These are phyloP conservation scores for Tillus elongatus DNA, from an alignment of 2,888 invertebrate genomes.

Conservation along the genomic window DNA sequence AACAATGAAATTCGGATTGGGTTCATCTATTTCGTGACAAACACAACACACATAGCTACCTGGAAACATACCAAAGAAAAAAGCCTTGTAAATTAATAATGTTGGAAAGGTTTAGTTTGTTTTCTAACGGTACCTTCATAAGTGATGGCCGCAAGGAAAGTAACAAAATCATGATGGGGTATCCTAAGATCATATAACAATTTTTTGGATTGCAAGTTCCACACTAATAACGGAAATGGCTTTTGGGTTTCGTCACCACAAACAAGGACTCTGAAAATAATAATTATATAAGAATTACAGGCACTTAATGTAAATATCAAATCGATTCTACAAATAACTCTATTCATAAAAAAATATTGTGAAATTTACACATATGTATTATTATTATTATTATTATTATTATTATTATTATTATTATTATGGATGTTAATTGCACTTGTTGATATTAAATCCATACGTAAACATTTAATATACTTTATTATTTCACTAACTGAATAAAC, in stretches of 20 bases:
- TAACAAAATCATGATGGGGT: constrained; percentile 81
- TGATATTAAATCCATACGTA: too few relatives aligned
- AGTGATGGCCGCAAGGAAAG: constrained; percentile 74
- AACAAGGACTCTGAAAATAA: constrained; percentile 59
- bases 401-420: too few relatives aligned
- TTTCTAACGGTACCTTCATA: constrained; percentile 60
- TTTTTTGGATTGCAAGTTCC: constrained; percentile 78
- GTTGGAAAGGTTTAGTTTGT: not conserved
- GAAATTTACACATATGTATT: too few relatives aligned
- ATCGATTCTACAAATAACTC: too few relatives aligned
- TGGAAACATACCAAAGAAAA: constrained; percentile 29
- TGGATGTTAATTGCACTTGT: too few relatives aligned
- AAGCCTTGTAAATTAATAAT: too few relatives aligned
- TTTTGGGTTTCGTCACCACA: constrained; percentile 90
- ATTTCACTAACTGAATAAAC: too few relatives aligned
- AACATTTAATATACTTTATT: too few relatives aligned
- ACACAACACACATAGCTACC: constrained; percentile 66
- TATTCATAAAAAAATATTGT: too few relatives aligned
- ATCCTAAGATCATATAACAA: constrained; percentile 79
- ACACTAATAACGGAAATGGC: constrained; percentile 81
- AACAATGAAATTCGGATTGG: constrained; percentile 79
- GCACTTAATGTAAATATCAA: too few relatives aligned
- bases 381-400: too few relatives aligned
- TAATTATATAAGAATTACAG: too few relatives aligned
- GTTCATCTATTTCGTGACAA: constrained; percentile 61